phyloP scores from a whole-genome alignment of 2,113 vertebrate species.

The Chloropsis hardwickii region DNA sequence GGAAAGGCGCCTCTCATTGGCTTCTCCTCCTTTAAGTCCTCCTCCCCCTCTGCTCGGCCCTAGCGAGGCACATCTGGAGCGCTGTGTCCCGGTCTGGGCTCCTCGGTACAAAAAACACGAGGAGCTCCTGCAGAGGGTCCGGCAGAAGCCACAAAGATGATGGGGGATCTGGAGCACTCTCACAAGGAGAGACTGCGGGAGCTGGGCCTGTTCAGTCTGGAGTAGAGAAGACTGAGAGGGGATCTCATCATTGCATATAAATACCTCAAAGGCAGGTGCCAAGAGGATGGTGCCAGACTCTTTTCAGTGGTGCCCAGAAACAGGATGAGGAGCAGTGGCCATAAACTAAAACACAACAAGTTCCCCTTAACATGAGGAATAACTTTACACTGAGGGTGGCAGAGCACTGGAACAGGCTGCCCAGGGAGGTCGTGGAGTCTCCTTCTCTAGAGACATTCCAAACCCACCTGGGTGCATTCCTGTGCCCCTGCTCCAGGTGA shows the following conservation, averaged over 20 bases:
- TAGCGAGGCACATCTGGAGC: background rate
- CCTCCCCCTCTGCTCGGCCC: background rate
- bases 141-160: background rate
- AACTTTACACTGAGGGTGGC: background rate
- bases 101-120: background rate
- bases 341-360: background rate
- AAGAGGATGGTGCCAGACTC: background rate
- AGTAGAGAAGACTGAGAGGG: background rate
- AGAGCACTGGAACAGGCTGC: background rate
- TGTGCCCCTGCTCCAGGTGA: background rate
- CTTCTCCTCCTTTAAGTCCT: background rate
- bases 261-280: accelerated
- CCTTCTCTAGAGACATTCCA: background rate
- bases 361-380: background rate
- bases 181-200: background rate
- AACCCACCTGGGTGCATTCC: accelerated
- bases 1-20: background rate
- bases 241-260: background rate
- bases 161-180: background rate
- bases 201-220: background rate
- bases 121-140: background rate
- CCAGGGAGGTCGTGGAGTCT: background rate
- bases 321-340: background rate
- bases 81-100: background rate
- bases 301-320: background rate